phyloP scores from a whole-genome alignment of 1,140 invertebrate species.

The Dermatophagoides farinae region DNA sequence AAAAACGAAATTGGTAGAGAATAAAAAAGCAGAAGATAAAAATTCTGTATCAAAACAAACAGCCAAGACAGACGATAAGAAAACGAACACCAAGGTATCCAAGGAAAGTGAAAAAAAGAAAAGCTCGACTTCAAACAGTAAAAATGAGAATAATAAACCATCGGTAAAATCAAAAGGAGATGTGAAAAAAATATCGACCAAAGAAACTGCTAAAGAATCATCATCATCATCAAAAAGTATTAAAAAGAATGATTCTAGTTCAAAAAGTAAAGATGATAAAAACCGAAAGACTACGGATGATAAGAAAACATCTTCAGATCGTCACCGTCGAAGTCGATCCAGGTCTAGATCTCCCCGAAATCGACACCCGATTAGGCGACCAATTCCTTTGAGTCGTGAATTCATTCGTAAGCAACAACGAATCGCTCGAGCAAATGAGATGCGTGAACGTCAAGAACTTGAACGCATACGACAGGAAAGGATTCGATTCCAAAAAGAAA shows the following conservation, averaged over 20 bases:
- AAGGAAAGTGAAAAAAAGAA: constrained; percentile 11
- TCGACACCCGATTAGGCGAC: neutral
- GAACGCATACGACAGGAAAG: constrained; percentile 52
- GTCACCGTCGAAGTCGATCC: neutral
- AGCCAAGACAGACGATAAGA: neutral
- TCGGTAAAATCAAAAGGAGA: neutral
- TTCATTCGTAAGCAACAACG: neutral
- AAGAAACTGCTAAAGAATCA: neutral
- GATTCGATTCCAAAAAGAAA: constrained; percentile 40
- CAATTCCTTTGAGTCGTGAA: neutral
- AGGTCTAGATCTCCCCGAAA: neutral
- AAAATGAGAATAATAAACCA: neutral
- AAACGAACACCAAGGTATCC: constrained; percentile 10
- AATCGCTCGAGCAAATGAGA: neutral
- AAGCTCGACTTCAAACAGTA: neutral
- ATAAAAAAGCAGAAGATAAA: neutral
- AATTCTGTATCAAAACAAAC: neutral
- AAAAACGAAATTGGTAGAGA: too few species aligned
- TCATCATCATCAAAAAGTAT: neutral
- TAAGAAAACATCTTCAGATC: neutral
- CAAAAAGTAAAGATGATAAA: constrained; percentile 7
- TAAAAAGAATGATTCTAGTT: constrained; percentile 5
- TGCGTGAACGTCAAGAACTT: constrained; percentile 39
- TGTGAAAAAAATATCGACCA: neutral
- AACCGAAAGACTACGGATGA: constrained; percentile 1